Evolutionary conservation across 1,140 invertebrate genomes (phyloP), one percentile per base, ranked within the genome.

Genomic region (Chrysomallon squamiferum): DNA sequence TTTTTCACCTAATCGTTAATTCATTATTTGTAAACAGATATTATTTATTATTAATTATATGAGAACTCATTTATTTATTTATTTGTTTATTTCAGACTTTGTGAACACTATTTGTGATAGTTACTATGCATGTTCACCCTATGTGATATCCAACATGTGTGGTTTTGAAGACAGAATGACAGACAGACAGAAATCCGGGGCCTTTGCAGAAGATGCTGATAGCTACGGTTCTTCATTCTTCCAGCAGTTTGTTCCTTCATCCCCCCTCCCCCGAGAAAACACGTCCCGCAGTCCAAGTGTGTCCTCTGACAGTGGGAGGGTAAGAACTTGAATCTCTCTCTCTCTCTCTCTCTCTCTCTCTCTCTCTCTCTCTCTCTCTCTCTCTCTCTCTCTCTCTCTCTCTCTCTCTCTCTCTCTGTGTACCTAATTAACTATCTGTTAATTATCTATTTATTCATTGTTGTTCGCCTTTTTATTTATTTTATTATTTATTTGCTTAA

Each of bases 231-330:
- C 50, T 54, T 27, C 50, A 54, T 54, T 22, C 25, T 29, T 60
- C n/a, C 60, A 58, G 22, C 66, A 68, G 15, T 27, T 43, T 9
- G 41, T 59, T 1, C 32, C 57, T 15, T 59, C 54, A 20, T 61
- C 66, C 0, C 47, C 61, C 3, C 59, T 50, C 5, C 29, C 18
- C 2, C 27, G 32, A 15, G 66, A 68, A 18, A 43, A 62, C 45
- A 22, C 45, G 9, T 62, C 68, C 18, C 30, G 59, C 33, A 65
- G 68, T 33, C 62, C 68, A 2, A 65, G 68, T 62, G 49, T 47
- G 13, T 69, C 68, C 3, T 62, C 59, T 2, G 68, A 65, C 33
- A 35, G 58, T 11, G 58, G 58, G n/a, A 41, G 38, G 38, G 58
- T 59, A 43, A 59, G 38, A 7, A 38, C 35, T 38, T 7, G 35